phyloP scores from a whole-genome alignment of 2,797 vertebrate genomes.

The Gouania willdenowi region DNA sequence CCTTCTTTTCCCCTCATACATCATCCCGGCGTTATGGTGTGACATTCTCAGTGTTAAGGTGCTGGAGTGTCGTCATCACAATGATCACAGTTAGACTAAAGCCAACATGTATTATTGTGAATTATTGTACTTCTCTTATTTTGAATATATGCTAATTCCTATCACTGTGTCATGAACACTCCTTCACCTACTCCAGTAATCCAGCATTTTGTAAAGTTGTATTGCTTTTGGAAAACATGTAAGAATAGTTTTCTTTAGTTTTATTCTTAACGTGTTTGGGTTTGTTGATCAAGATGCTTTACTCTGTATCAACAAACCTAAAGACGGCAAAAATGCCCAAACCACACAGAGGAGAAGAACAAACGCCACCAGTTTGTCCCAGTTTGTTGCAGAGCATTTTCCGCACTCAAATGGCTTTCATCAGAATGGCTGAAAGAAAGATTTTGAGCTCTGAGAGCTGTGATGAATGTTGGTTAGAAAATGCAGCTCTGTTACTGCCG shows the following conservation, averaged over 20 bases:
- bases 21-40: conserved; percentile 49
- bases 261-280: conserved; percentile 52
- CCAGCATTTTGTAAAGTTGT: conserved; percentile 40
- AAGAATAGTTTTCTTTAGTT: conserved; percentile 59
- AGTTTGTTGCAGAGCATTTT: conserved; percentile 45
- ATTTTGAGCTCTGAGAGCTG: conserved; percentile 15
- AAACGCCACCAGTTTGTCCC: conserved; percentile 7
- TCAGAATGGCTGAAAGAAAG: conserved; percentile 4
- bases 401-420: background rate
- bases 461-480: conserved; percentile 49
- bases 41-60: conserved; percentile 52
- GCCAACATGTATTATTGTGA: conserved; percentile 1
- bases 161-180: conserved; percentile 61
- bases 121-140: conserved; percentile 6
- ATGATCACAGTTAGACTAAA: conserved; percentile 37
- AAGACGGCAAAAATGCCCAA: conserved; percentile 54
- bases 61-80: conserved; percentile 59
- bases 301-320: conserved; percentile 62
- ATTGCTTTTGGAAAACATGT: conserved; percentile 60
- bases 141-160: background rate
- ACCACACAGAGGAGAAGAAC: conserved; percentile 41
- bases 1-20: conserved; percentile 30
- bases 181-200: conserved; percentile 35
- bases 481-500: conserved; percentile 28
- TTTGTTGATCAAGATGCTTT: conserved; percentile 61